Conservation (phyloP, 2,888 invertebrate species). For the Leptinotarsa rubiginosa region DNA sequence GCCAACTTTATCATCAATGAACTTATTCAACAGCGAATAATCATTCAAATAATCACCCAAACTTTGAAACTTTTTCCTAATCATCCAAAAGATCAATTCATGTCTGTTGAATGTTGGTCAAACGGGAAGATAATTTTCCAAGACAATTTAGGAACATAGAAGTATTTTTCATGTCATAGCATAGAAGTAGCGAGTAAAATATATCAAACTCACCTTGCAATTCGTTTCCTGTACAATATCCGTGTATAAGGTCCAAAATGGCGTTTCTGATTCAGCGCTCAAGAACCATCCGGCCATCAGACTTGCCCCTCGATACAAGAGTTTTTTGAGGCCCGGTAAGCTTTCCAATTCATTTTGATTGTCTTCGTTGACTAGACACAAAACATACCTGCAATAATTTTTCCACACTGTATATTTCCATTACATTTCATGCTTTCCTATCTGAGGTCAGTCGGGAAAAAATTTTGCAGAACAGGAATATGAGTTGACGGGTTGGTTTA, state of each 20-base stretch:
- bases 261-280: constrained; percentile 78
- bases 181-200: background rate
- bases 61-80: too few relatives aligned
- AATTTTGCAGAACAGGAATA: too few relatives aligned
- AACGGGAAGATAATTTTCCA: too few relatives aligned
- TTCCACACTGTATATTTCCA: background rate
- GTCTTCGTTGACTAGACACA: constrained; percentile 81
- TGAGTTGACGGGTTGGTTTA: too few relatives aligned
- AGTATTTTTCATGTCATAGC: background rate
- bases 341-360: constrained; percentile 69
- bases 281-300: constrained; percentile 82
- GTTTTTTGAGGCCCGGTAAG: constrained; percentile 77
- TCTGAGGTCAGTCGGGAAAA: too few relatives aligned
- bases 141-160: too few relatives aligned
- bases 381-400: constrained; percentile 70
- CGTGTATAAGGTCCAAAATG: constrained; percentile 83
- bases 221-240: constrained; percentile 79
- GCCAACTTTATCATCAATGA: too few relatives aligned
- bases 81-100: too few relatives aligned
- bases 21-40: too few relatives aligned
- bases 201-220: constrained; percentile 74
- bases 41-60: too few relatives aligned
- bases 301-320: constrained; percentile 80
- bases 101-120: too few relatives aligned
- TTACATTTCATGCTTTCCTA: too few relatives aligned